Conservation (phyloP, 2,888 invertebrate species). For the Achlya flavicornis region DNA sequence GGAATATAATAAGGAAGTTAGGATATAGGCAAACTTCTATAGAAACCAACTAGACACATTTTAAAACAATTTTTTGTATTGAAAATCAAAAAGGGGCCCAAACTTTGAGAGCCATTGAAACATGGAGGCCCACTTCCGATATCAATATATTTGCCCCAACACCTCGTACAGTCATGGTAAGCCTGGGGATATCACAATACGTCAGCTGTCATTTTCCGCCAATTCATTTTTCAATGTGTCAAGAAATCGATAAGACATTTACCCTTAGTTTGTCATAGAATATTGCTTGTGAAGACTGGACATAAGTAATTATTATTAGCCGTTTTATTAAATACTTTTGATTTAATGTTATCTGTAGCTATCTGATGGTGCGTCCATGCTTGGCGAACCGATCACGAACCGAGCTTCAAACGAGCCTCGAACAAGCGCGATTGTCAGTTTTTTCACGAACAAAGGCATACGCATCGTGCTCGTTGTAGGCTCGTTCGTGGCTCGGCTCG, state of each 20-base stretch:
- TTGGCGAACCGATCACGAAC: no score
- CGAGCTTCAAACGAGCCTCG: no score
- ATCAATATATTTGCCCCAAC: background rate
- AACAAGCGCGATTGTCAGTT: no score
- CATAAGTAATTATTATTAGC: no score
- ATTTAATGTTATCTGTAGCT: no score
- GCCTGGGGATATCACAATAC: conserved; percentile 16
- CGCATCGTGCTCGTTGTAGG: no score
- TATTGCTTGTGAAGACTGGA: background rate
- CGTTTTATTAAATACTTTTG: no score
- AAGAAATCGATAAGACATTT: conserved; percentile 5
- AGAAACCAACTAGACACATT: background rate
- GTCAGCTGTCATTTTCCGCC: conserved; percentile 12
- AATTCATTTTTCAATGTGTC: conserved; percentile 10
- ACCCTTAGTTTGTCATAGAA: background rate
- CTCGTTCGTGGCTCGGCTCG: no score
- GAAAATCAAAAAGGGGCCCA: background rate
- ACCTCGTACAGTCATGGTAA: conserved; percentile 8
- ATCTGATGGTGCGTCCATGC: no score
- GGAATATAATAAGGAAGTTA: no score
- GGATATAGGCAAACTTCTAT: no score
- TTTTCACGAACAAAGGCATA: no score
- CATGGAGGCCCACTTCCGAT: background rate
- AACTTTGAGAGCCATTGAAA: background rate
- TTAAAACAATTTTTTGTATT: background rate